Conservation (phyloP, 2,797 vertebrate genomes). For the Menidia menidia region DNA sequence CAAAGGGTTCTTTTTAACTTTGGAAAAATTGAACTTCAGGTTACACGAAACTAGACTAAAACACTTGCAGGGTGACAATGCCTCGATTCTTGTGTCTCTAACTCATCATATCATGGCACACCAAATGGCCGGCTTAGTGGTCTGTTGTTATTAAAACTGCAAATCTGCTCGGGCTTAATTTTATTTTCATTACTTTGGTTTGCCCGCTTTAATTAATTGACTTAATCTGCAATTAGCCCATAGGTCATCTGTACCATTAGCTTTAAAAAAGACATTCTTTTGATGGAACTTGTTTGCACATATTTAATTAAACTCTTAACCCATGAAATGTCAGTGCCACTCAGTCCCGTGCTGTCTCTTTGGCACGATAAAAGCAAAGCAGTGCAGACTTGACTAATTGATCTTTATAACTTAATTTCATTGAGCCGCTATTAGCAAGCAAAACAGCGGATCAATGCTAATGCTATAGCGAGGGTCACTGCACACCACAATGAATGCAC, state of each 20-base stretch:
- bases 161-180: conserved; percentile 71
- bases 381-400: conserved; percentile 37
- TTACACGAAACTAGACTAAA: conserved; percentile 34
- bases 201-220: conserved; percentile 84
- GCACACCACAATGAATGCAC: neutral
- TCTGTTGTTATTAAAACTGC: conserved; percentile 68
- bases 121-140: conserved; percentile 66
- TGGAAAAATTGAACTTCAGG: conserved; percentile 37
- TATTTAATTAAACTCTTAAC: conserved; percentile 83
- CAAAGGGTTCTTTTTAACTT: conserved; percentile 44
- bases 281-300: conserved; percentile 75
- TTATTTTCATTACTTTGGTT: conserved; percentile 80
- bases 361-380: conserved; percentile 52
- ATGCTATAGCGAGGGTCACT: conserved; percentile 15
- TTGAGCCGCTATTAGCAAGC: conserved; percentile 35
- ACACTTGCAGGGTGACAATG: conserved; percentile 36
- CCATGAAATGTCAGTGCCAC: conserved; percentile 77
- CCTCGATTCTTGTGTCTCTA: conserved; percentile 25
- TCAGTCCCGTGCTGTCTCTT: conserved; percentile 56
- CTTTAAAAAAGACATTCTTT: conserved; percentile 71
- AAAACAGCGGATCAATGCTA: conserved; percentile 26
- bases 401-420: conserved; percentile 50
- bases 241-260: conserved; percentile 80
- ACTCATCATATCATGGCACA: conserved; percentile 58
- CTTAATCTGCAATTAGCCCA: conserved; percentile 85